Evolutionary conservation across 23 tunicate genomes (phyloP).

Genomic region (Ciona savignyi): DNA sequence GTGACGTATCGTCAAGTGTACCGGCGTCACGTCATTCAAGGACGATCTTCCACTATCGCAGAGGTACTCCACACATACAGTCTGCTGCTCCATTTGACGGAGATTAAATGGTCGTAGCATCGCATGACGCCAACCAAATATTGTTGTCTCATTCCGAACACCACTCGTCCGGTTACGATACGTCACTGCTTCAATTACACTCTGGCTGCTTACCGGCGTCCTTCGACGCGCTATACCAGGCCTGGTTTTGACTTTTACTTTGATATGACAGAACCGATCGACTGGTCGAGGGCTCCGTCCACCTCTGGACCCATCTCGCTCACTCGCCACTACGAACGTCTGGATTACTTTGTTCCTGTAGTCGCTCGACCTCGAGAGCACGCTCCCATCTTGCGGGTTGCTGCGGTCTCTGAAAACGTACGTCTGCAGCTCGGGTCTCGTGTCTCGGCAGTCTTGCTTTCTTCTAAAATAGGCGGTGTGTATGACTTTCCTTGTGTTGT

Average conservation of each 20-base stretch:
- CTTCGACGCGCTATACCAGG: conserved; percentile 19
- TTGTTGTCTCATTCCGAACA: not conserved
- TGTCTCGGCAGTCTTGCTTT: conserved; percentile 60
- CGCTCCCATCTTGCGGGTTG: conserved; percentile 21
- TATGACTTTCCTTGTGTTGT: conserved; percentile 8
- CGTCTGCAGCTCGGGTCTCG: conserved; percentile 46
- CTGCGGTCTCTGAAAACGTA: conserved; percentile 68
- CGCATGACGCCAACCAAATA: conserved; percentile 44
- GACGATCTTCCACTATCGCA: conserved; percentile 35
- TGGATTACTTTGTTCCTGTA: conserved; percentile 30
- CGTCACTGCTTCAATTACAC: conserved; percentile 48
- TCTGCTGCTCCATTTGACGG: not conserved
- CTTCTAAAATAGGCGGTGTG: conserved; percentile 42
- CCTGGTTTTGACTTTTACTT: conserved; percentile 17
- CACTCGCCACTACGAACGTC: conserved; percentile 28
- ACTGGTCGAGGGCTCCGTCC: not conserved
- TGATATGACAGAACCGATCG: conserved; percentile 30
- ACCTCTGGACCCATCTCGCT: too few relatives aligned
- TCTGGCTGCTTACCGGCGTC: not conserved
- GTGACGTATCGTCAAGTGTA: conserved; percentile 40
- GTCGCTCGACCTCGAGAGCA: conserved; percentile 16
- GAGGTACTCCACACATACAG: conserved; percentile 58
- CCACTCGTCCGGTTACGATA: conserved; percentile 13
- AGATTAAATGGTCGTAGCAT: not conserved
- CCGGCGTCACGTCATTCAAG: conserved; percentile 12